Evolutionary conservation across 2,888 invertebrate genomes (phyloP).

Genomic region (Thymelicus lineola): DNA sequence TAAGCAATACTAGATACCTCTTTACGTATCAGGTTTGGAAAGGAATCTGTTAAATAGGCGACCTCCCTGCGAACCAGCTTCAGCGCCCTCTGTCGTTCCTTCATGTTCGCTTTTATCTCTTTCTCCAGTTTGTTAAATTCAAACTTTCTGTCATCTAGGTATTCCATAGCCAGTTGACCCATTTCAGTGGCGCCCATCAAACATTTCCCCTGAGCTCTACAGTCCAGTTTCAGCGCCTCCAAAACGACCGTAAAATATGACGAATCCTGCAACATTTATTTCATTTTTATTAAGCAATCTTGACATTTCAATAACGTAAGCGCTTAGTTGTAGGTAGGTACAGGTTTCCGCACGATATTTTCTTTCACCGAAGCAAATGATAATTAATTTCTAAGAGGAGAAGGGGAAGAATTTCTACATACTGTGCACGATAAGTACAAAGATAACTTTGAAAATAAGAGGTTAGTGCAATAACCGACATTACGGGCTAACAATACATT

Average conservation of each 20-base stretch:
- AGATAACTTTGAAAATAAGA: too few relatives aligned
- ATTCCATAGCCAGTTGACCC: conserved; percentile 88
- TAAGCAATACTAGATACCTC: conserved; percentile 57
- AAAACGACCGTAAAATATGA: conserved; percentile 87
- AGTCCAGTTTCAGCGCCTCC: conserved; percentile 84
- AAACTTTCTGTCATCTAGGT: conserved; percentile 86
- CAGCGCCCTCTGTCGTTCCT: conserved; percentile 84
- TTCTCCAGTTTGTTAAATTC: conserved; percentile 85
- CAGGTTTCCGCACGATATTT: too few relatives aligned
- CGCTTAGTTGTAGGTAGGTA: too few relatives aligned
- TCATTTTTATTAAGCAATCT: background rate
- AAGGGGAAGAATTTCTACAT: too few relatives aligned
- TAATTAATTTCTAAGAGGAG: too few relatives aligned
- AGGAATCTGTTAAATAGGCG: conserved; percentile 72
- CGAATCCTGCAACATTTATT: conserved; percentile 74
- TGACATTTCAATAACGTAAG: background rate
- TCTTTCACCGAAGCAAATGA: too few relatives aligned
- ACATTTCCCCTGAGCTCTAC: conserved; percentile 85
- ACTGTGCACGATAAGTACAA: too few relatives aligned
- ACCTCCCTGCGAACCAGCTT: conserved; percentile 78
- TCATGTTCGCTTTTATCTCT: conserved; percentile 87
- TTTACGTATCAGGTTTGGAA: conserved; percentile 75
- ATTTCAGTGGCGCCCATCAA: conserved; percentile 87
- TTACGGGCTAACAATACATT: too few relatives aligned
- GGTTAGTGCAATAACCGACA: too few relatives aligned